Evolutionary conservation across 2,113 vertebrate species (phyloP).

Genomic region (Cercocebus atys): DNA sequence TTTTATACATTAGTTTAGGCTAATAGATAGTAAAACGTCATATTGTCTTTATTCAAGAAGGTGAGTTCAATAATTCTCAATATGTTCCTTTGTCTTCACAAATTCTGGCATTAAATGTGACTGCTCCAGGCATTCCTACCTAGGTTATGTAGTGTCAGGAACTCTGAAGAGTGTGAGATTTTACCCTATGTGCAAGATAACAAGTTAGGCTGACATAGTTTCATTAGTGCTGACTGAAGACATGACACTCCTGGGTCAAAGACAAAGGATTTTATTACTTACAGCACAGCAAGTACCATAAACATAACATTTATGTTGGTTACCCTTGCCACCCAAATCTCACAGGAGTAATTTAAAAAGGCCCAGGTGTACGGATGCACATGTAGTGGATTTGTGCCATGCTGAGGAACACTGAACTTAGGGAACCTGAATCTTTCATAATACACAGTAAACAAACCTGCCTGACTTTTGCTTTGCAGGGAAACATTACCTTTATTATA

Average conservation of each 20-base stretch:
- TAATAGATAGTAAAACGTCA: neutral
- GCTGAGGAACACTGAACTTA: neutral
- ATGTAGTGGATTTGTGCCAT: neutral
- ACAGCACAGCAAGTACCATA: neutral
- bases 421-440: neutral
- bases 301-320: neutral
- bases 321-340: neutral
- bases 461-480: neutral
- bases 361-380: neutral
- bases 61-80: neutral
- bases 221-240: neutral
- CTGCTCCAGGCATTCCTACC: neutral
- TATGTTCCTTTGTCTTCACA: neutral
- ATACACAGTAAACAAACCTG: neutral
- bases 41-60: neutral
- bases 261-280: neutral
- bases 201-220: neutral
- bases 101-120: neutral
- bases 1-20: neutral
- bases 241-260: neutral
- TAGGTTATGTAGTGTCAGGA: neutral
- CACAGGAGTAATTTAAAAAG: neutral
- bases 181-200: neutral
- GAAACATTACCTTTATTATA: neutral
- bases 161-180: neutral